Evolutionary conservation across 2,113 vertebrate genomes (phyloP).

Genomic region (Machaerirhynchus nigripectus): DNA sequence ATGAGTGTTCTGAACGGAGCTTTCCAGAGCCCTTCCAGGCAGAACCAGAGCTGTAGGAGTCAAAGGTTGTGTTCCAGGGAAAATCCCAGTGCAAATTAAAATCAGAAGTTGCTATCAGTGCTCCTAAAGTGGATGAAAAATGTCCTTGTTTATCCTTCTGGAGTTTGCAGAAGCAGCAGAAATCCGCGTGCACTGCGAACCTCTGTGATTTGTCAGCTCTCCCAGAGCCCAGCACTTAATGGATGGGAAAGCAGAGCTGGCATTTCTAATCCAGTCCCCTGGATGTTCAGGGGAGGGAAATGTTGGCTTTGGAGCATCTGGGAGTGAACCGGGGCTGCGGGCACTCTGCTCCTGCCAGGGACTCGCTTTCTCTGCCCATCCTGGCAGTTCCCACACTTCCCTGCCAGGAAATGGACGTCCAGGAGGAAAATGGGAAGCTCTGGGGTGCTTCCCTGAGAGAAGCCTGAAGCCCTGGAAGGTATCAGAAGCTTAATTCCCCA

Average conservation of each 20-base stretch:
- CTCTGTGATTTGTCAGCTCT: neutral
- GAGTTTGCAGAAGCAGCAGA: constrained; percentile 47
- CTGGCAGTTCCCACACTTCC: neutral
- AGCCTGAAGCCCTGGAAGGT: neutral
- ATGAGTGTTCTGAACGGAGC: neutral
- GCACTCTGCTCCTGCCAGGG: neutral
- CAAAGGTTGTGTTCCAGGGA: neutral
- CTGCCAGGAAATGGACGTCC: neutral
- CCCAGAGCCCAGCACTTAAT: neutral
- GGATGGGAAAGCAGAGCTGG: neutral
- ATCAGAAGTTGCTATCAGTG: neutral
- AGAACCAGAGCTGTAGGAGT: neutral
- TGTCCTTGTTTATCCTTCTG: constrained; percentile 14
- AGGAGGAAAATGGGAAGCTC: neutral
- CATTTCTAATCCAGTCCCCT: neutral
- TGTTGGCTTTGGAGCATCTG: neutral
- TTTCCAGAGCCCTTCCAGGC: neutral
- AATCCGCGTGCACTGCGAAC: neutral
- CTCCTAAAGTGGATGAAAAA: constrained; percentile 10
- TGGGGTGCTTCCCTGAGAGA: neutral
- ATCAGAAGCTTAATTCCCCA: neutral
- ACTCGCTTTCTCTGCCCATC: accelerated
- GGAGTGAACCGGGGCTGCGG: neutral
- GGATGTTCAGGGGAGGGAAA: neutral
- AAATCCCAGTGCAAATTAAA: neutral